Conservation (phyloP, 2,888 invertebrate species). For the Galeopsomyia nigrocyanea region DNA sequence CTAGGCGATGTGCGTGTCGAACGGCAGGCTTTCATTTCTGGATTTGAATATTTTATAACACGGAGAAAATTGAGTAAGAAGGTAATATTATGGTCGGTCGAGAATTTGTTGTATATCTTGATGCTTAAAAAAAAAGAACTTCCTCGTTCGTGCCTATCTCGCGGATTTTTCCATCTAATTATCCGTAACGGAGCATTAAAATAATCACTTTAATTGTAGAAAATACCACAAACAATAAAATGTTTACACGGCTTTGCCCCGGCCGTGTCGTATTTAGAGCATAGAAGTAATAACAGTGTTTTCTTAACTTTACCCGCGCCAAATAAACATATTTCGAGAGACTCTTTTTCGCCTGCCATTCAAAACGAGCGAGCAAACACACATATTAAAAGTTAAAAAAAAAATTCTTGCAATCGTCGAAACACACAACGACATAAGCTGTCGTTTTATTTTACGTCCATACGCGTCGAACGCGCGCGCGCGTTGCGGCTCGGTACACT, state of each 20-base stretch:
- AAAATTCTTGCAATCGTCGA: slow-evolving; percentile 8
- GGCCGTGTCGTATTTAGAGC: slow-evolving; percentile 8
- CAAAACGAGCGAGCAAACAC: too few relatives aligned
- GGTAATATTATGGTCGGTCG: too few relatives aligned
- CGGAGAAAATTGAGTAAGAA: too few relatives aligned
- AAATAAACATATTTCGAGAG: too few relatives aligned
- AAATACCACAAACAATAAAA: slow-evolving; percentile 14
- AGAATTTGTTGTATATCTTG: too few relatives aligned
- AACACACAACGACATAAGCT: slow-evolving; percentile 24
- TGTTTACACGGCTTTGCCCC: not conserved
- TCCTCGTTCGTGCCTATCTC: not conserved
- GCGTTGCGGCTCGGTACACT: slow-evolving; percentile 22
- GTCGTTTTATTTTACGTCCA: slow-evolving; percentile 10
- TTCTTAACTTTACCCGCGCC: not conserved
- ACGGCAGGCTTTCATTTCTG: too few relatives aligned
- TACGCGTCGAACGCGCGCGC: not conserved
- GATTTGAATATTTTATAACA: too few relatives aligned
- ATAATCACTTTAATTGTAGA: slow-evolving; percentile 8
- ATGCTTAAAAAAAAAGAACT: not conserved
- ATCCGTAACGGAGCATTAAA: not conserved
- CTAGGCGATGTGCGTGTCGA: too few relatives aligned
- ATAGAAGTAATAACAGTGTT: not conserved
- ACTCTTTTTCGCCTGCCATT: too few relatives aligned
- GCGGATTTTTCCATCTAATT: slow-evolving; percentile 9
- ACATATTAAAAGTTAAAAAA: not conserved